Evolutionary conservation across 2,888 invertebrate genomes (phyloP).

Genomic region (Mythimna pallens): DNA sequence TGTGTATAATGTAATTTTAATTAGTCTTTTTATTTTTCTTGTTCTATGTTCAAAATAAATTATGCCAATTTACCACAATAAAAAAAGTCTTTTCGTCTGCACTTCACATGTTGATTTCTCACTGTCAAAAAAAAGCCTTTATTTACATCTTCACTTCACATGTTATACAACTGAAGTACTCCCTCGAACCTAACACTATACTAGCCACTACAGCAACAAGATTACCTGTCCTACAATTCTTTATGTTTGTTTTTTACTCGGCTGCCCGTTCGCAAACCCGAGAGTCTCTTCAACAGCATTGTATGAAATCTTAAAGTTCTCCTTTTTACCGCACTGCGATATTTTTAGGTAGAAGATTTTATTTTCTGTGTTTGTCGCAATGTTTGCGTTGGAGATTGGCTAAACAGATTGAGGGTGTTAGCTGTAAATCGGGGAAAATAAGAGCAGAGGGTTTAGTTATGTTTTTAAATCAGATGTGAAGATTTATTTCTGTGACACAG

Average conservation of each 20-base stretch:
- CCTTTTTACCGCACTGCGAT: constrained; percentile 48
- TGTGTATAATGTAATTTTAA: too few species aligned
- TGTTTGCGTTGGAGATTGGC: constrained; percentile 19
- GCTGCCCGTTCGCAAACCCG: constrained; percentile 27
- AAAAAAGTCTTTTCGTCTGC: too few species aligned
- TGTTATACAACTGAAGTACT: constrained; percentile 18
- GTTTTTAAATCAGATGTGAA: background rate
- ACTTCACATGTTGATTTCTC: too few species aligned
- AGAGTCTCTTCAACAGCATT: constrained; percentile 46
- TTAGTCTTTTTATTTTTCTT: too few species aligned
- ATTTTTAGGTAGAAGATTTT: constrained; percentile 35
- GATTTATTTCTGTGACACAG: background rate
- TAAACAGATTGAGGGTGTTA: background rate
- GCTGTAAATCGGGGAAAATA: background rate
- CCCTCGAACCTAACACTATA: constrained; percentile 42
- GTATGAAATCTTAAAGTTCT: constrained; percentile 35
- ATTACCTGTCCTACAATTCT: constrained; percentile 68
- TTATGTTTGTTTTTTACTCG: constrained; percentile 62
- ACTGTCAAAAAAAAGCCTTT: too few species aligned
- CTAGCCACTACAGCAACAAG: constrained; percentile 53
- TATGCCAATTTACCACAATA: too few species aligned
- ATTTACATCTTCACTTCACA: background rate
- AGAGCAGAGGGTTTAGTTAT: background rate
- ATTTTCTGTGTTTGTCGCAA: constrained; percentile 10
- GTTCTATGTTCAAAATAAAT: too few species aligned